Evolutionary conservation across 2,113 vertebrate species (phyloP).

Genomic region (Lota lota): DNA sequence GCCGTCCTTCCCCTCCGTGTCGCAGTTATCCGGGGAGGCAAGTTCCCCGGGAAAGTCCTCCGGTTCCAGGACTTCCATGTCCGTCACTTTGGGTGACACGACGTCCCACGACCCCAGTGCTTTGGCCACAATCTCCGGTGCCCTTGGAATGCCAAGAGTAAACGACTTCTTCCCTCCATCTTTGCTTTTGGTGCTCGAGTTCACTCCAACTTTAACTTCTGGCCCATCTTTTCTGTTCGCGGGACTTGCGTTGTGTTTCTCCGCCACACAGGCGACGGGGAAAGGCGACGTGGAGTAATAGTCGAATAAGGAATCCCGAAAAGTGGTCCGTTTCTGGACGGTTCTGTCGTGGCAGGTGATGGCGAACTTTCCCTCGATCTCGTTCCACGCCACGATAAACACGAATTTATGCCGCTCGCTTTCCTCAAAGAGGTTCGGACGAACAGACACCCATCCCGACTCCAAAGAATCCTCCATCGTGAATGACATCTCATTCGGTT

Average conservation of each 20-base stretch:
- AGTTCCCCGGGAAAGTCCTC: slow-evolving; percentile 49
- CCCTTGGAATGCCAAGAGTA: slow-evolving; percentile 17
- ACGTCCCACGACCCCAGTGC: slow-evolving; percentile 45
- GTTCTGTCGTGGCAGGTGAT: slow-evolving; percentile 96
- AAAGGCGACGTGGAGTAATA: slow-evolving; percentile 12
- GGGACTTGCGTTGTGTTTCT: slow-evolving; percentile 31
- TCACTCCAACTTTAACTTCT: slow-evolving; percentile 34
- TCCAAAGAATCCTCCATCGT: slow-evolving; percentile 89
- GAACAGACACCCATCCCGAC: slow-evolving; percentile 92
- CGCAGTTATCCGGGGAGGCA: slow-evolving; percentile 44
- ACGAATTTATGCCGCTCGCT: slow-evolving; percentile 91
- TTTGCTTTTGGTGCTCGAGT: slow-evolving; percentile 23
- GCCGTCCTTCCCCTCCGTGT: slow-evolving; percentile 44
- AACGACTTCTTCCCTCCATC: slow-evolving; percentile 21
- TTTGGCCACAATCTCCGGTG: slow-evolving; percentile 43
- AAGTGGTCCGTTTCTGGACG: slow-evolving; percentile 82
- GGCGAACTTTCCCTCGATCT: slow-evolving; percentile 94
- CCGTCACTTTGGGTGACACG: slow-evolving; percentile 54
- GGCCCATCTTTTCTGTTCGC: slow-evolving; percentile 33
- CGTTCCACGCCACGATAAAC: slow-evolving; percentile 98
- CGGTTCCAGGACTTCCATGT: slow-evolving; percentile 77
- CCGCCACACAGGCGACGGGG: slow-evolving; percentile 25
- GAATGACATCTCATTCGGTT: slow-evolving; percentile 79
- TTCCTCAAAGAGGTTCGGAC: slow-evolving; percentile 90
- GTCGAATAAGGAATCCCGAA: slow-evolving; percentile 70